Base-by-base conservation (phyloP, 2,888 invertebrate genomes). In the Tyria jacobaeae region DNA sequence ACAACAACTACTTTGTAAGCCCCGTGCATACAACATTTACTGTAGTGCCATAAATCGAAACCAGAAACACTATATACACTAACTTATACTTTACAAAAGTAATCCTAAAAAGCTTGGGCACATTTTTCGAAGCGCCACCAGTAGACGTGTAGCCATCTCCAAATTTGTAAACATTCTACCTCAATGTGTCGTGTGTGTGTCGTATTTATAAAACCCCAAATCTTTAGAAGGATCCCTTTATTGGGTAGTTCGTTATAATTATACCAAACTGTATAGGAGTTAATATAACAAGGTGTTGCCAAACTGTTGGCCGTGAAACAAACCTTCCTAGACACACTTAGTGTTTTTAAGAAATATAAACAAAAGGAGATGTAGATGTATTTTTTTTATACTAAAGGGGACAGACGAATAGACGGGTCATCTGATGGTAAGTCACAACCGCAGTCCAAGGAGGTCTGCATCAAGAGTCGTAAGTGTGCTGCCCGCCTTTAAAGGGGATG, bases 151-250 rank as follows among this genome's bases (percentile, higher is more conserved):
- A 59, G 70, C 65, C 66, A 69, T 69, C 66, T 68, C 61, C 27
- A 61, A 70, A 57, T 52, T 59, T 56, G 52, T 62, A 78, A 86
- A 86, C 84, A 85, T 85, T 83, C 83, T 79, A 80, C 79, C 79
- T 73, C 80, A 78, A 82, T 79, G 79, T 81, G 84, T n/a, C n/a
- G n/a, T n/a, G n/a, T n/a, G n/a, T n/a, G 85, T 84, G 82, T 69
- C 71, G 79, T 68, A 81, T 77, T 80, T 83, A 85, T 87, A 86
- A 85, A 80, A 76, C 75, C 73, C 62, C 71, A 70, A 81, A 82
- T 82, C 81, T 79, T 70, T 69, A 78, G 78, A 80, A 80, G 75
- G 77, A 65, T 62, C 64, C 64, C 66, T 72, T 82, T 84, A 79
- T 71, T 70, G 70, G 71, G 73, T 74, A 79, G 70, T 81, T 71